Base-by-base conservation (phyloP, 2,888 invertebrate species). In the Ormyrus rosae region DNA sequence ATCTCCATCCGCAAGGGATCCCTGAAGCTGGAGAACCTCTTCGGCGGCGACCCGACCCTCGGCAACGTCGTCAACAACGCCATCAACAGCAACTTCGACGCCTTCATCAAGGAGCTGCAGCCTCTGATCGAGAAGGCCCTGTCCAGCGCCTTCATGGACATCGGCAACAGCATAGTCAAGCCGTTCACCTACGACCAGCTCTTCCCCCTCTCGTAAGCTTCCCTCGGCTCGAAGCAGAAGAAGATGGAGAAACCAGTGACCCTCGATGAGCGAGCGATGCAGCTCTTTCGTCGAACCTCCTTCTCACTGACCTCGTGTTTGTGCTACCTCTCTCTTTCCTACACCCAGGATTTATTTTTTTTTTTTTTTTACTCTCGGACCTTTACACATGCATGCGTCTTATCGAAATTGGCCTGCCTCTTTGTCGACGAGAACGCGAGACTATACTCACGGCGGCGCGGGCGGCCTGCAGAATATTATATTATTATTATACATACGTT, bases 21-120 rank as follows among this genome's bases (percentile, higher is more conserved):
- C 51, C 85, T 94, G 56, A 86, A 89, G 58, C 90, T 94, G 0
- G 92, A 93, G 0, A 94, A 94, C 72, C 91, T 94, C 11, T 94
- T 94, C 88, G 92, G 92, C 19, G 93, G 93, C 7, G 93, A 94
- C 85, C 92, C 92, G 84, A 89, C 91, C 61, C 90, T 94, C 67
- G 93, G 94, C 92, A 89, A 90, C 11, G 91, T 93, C n/a, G 89
- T 93, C 0, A 94, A 94, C 86, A 89, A 91, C 61, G 93, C 93
- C 0, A 92, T 94, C 67, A 93, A 94, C 86, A 91, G 92, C 84
- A 94, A 94, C 86, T 92, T 93, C 82, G 91, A 91, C 0, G 92
- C 93, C 58, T 93, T 95, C 85, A 86, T 93, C 8, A 90, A 89
- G 51, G 91, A 93, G 0, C 90, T 93, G 11, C 92, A 92, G 84